Base-by-base conservation (phyloP, 2,797 vertebrate species). In the Gambusia yucatana region DNA sequence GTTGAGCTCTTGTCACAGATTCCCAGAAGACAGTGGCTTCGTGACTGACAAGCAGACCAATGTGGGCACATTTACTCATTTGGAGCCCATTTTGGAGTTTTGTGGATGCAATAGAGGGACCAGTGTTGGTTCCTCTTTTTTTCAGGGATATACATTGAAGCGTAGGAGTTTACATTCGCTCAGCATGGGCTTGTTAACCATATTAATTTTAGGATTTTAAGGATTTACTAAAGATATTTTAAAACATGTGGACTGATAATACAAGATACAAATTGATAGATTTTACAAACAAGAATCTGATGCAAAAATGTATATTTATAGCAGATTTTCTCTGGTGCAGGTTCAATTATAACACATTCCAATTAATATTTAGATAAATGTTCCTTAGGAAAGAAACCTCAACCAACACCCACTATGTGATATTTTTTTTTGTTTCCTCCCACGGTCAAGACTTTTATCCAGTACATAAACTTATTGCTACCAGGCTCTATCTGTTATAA, bases 1-100 rank as follows among this genome's bases (percentile, higher is more conserved):
- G 89, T 90, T 0, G 96, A 97, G 79, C 93, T 95, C 75, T 81
- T 95, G 85, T 93, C 94, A 67, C 95, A 93, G 65, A 95, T 91
- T 25, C 92, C 92, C 13, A 88, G 93, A 41, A 93, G 94, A 71
- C 91, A 92, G 57, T 86, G 80, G n/a, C 83, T 75, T 0, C 93
- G 93, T 39, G 93, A 94, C 11, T 6, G 92, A 91, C 75, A 83
- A 88, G 11, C 70, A 48, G 94, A 92, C 30, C 75, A 77, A 36
- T 84, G n/a, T 30, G 30, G 65, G 25, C 90, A 82, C 77, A 88
- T 96, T 92, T 94, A 95, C 71, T 91, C 89, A 75, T 90, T 90
- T 3, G 96, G 92, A 95, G 80, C 77, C 1, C 83, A 73, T 75
- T 16, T 4, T 17, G 20, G 11, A 59, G 28, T n/a, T 4, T 17